Evolutionary conservation across 1,140 invertebrate species (phyloP).

Genomic region (Ceratosolen fusciceps): DNA sequence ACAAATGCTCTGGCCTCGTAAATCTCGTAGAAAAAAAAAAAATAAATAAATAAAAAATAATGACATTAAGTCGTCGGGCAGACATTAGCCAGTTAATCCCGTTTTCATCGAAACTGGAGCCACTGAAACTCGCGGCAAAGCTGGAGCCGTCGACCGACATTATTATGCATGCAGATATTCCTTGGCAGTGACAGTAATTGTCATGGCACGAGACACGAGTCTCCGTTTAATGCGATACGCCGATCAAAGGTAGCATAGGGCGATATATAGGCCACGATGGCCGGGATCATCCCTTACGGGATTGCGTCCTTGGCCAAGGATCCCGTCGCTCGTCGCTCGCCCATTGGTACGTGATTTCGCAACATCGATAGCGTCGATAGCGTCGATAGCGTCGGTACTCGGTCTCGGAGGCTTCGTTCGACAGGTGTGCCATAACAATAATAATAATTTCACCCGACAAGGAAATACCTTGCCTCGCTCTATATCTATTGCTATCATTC

Average conservation of each 20-base stretch:
- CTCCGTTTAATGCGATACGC: not conserved
- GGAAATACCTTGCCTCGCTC: too few relatives aligned
- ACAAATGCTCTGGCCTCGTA: too few relatives aligned
- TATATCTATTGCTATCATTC: too few relatives aligned
- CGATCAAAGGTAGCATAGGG: too few relatives aligned
- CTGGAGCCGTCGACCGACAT: not conserved
- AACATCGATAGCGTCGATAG: not conserved
- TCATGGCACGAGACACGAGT: not conserved
- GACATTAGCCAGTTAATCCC: not conserved
- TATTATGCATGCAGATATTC: not conserved
- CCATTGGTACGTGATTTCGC: not conserved
- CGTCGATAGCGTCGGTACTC: too few relatives aligned
- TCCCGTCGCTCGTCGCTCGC: not conserved
- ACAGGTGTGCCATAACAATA: not conserved
- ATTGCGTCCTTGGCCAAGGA: not conserved
- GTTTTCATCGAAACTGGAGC: not conserved
- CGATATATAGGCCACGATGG: not conserved
- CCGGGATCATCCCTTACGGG: not conserved
- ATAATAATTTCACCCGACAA: too few relatives aligned
- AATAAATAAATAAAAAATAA: too few relatives aligned
- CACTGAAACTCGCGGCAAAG: not conserved
- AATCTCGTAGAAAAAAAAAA: too few relatives aligned
- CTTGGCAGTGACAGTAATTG: not conserved
- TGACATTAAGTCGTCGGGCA: too few relatives aligned
- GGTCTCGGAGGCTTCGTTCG: not conserved